Evolutionary conservation across 1,140 invertebrate genomes (phyloP).

Genomic region (Eupristina koningsbergeri): DNA sequence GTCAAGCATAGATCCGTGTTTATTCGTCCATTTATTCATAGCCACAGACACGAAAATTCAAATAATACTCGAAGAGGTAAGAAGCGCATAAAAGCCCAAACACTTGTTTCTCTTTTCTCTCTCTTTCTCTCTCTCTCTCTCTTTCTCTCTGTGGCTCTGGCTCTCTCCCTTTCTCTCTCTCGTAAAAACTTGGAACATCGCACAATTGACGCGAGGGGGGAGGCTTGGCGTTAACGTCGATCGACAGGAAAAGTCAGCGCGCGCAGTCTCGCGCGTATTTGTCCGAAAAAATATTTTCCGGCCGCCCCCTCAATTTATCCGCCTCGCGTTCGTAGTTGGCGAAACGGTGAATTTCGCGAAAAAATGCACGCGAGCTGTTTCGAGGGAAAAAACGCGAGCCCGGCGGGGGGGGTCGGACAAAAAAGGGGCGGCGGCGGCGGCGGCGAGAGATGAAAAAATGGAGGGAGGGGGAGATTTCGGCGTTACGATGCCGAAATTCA

Average conservation of each 20-base stretch:
- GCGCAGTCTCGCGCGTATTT: slow-evolving; percentile 2
- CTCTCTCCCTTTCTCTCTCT: neutral
- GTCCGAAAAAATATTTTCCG: slow-evolving; percentile 48
- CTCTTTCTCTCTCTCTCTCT: no score
- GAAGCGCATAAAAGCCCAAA: no score
- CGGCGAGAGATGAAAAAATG: slow-evolving; percentile 56
- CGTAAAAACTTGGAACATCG: neutral
- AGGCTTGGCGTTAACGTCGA: slow-evolving; percentile 4
- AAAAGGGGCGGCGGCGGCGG: slow-evolving; percentile 19
- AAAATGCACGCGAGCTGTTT: slow-evolving; percentile 42
- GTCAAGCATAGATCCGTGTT: no score
- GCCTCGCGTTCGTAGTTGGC: slow-evolving; percentile 34
- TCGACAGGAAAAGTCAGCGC: neutral
- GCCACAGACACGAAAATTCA: no score
- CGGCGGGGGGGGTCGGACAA: neutral
- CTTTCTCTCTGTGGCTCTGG: neutral
- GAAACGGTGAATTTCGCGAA: slow-evolving; percentile 47
- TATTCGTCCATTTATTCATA: no score
- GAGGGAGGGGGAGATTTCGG: slow-evolving; percentile 52
- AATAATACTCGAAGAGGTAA: no score
- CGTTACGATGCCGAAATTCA: slow-evolving; percentile 65
- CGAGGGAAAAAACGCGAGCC: slow-evolving; percentile 15
- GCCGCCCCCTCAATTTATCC: neutral
- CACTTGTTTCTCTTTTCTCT: no score
- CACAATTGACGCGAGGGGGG: neutral